Evolutionary conservation across 1,140 invertebrate species (phyloP), one percentile per base, ranked within the genome.

Genomic region (Drosophila rufa): DNA sequence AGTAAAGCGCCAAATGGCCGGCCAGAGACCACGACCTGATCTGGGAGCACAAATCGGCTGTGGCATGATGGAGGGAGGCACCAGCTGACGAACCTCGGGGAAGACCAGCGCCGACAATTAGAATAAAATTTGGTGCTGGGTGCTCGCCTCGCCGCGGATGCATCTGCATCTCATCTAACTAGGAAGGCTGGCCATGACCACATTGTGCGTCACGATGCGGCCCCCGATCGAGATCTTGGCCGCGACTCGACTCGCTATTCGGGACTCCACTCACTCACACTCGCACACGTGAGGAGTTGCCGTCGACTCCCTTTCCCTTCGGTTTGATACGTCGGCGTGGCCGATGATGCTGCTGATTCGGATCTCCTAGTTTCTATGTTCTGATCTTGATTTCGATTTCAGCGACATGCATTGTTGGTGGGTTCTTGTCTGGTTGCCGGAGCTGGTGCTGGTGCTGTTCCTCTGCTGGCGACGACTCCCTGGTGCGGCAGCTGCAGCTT

Each of bases 321-420:
- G 70, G 74, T 90, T 84, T 84, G 78, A 85, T 90, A 80, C 81
- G 79, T 79, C 82, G 61, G 60, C 75, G 80, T 79, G 85, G 78
- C 85, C 71, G 85, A 89, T 89, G 85, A 89, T 89, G 85, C 70
- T 75, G 85, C 86, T 81, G 85, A 90, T 90, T 79, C 67, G 69
- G 67, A 86, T 86, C 82, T 82, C 25, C 58, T 43, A 51, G 48
- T 58, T 77, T 55, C 64, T 61, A 77, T 58, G 76, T 74, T 77
- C 71, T 90, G 85, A 90, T 90, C 85, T 90, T 89, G 81, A 89
- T 89, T 90, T 91, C 86, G 85, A 90, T 89, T 89, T 84, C 77
- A 74, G 77, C 85, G 51, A 91, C 85, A 90, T 90, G 86, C 71
- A 90, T 79, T 86, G 74, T 77, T 53, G 65, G 43, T 64, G 61